A percentile compares a stretch with the other conserved stretches of the same genome.
phyloP scores from a whole-genome alignment of 2,113 vertebrate species.

The Recurvirostra avosetta region DNA sequence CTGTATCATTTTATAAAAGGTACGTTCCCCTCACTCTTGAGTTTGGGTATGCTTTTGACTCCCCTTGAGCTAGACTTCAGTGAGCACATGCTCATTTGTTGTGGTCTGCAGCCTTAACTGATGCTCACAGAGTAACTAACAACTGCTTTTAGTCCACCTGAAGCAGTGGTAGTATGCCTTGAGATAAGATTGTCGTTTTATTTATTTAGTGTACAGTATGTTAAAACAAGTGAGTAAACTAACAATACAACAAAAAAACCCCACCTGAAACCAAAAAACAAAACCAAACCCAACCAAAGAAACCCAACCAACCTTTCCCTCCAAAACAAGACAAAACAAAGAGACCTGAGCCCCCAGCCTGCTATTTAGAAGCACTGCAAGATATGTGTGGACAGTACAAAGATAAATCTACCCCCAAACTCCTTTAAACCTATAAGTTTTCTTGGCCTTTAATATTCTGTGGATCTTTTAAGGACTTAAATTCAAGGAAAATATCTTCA shows the following conservation, averaged over 20 bases:
- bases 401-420: background rate
- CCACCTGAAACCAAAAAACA: background rate
- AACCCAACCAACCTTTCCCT: background rate
- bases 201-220: background rate
- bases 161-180: background rate
- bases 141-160: background rate
- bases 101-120: background rate
- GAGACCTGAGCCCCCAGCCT: accelerated
- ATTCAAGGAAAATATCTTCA: background rate
- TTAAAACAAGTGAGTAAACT: background rate
- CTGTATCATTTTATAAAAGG: background rate
- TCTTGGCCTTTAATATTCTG: background rate
- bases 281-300: background rate
- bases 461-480: background rate
- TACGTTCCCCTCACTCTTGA: background rate
- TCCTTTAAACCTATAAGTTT: background rate
- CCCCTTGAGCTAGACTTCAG: background rate
- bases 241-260: too few relatives aligned
- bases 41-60: background rate
- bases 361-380: background rate
- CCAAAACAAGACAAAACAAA: background rate
- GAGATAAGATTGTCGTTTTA: background rate
- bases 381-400: background rate
- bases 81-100: background rate
- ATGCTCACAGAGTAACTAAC: background rate